phyloP scores from a whole-genome alignment of 2,797 vertebrate genomes.

The Limosa lapponica region DNA sequence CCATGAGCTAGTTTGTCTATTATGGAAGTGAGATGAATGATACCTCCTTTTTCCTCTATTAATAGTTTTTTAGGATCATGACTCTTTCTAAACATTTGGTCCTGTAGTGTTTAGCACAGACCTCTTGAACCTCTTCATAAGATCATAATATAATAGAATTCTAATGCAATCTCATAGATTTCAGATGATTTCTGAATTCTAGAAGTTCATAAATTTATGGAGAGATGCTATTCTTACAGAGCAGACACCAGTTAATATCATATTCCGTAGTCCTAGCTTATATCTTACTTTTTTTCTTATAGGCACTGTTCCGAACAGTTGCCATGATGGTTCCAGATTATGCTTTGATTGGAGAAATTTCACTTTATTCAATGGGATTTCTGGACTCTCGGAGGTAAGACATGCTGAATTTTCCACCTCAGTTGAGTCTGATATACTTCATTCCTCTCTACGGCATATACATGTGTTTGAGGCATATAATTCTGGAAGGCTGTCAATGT shows the following conservation, averaged over 20 bases:
- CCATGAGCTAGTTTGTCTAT: neutral
- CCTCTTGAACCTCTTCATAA: neutral
- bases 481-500: neutral
- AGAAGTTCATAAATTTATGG: neutral
- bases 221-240: neutral
- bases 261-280: neutral
- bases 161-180: neutral
- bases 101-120: neutral
- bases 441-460: neutral
- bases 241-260: neutral
- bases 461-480: neutral
- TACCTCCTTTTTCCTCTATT: neutral
- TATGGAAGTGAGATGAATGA: neutral
- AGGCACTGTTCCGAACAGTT: slow-evolving; percentile 94
- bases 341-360: slow-evolving; percentile 93
- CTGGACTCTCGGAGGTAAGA: slow-evolving; percentile 90
- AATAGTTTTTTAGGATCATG: neutral
- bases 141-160: neutral
- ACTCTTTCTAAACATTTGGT: neutral
- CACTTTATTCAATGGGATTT: slow-evolving; percentile 96
- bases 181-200: neutral
- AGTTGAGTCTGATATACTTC: neutral
- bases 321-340: slow-evolving; percentile 99
- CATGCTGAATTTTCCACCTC: neutral
- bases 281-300: neutral